Evolutionary conservation across 2,113 vertebrate species (phyloP).

Genomic region (Spea multiplicata): DNA sequence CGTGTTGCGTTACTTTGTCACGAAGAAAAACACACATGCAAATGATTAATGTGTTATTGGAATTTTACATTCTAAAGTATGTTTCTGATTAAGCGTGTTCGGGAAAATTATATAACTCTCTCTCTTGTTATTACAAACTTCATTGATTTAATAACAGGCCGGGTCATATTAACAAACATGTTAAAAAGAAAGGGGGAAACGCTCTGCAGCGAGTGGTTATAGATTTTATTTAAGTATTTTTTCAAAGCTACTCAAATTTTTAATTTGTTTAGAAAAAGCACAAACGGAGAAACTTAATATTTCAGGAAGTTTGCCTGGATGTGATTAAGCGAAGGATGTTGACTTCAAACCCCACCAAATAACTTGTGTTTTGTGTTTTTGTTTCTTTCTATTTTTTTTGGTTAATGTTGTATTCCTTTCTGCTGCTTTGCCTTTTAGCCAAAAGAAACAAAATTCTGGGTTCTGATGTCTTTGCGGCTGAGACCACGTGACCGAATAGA

Average conservation of each 20-base stretch:
- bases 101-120: slow-evolving; percentile 12
- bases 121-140: not conserved
- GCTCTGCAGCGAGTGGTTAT: not conserved
- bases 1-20: slow-evolving; percentile 17
- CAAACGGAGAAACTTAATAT: not conserved
- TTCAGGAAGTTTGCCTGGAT: slow-evolving; percentile 36
- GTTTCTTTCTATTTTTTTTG: slow-evolving; percentile 8
- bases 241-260: not conserved
- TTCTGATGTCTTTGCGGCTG: slow-evolving; percentile 16
- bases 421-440: slow-evolving; percentile 4
- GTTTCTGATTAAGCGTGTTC: slow-evolving; percentile 31
- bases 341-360: slow-evolving; percentile 21
- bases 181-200: not conserved
- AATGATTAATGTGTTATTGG: slow-evolving; percentile 33
- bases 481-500: slow-evolving; percentile 16
- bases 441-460: slow-evolving; percentile 30
- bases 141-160: slow-evolving; percentile 6
- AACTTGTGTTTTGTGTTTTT: slow-evolving; percentile 8
- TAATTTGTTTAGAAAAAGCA: not conserved
- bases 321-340: slow-evolving; percentile 24
- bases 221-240: not conserved
- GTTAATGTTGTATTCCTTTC: not conserved
- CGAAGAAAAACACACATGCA: slow-evolving; percentile 6
- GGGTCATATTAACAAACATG: slow-evolving; percentile 5
- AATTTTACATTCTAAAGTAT: slow-evolving; percentile 21